phyloP scores from a whole-genome alignment of 2,888 invertebrate species.

The Orchesellides sinensis region DNA sequence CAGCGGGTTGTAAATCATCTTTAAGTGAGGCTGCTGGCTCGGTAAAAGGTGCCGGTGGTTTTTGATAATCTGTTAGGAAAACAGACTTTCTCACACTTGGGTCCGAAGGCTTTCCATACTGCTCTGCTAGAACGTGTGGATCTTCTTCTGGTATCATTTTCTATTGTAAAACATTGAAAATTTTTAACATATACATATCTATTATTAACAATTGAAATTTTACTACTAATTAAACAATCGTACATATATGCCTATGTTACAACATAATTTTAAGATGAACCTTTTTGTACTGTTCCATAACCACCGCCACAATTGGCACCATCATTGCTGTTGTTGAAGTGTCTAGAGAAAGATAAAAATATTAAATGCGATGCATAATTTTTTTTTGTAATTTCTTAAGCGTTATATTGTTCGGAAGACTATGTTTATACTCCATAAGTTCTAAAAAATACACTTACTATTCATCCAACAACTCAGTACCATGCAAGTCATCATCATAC shows the following conservation, averaged over 20 bases:
- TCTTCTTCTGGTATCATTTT: conserved; percentile 17
- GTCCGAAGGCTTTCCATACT: not conserved
- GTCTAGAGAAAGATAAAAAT: too few species aligned
- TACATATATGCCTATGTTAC: not conserved
- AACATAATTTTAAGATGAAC: conserved; percentile 10
- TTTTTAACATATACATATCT: not conserved
- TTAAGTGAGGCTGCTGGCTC: not conserved
- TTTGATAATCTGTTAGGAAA: not conserved
- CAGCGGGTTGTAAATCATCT: not conserved
- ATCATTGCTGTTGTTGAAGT: conserved; percentile 72
- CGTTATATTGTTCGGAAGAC: not conserved
- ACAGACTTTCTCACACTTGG: too few species aligned
- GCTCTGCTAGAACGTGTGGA: not conserved
- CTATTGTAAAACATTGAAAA: conserved; percentile 1
- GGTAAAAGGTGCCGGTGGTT: not conserved
- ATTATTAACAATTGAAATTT: not conserved
- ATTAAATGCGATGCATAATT: too few species aligned
- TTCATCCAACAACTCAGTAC: conserved; percentile 98
- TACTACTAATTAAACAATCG: too few species aligned
- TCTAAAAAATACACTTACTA: conserved; percentile 83
- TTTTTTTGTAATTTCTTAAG: not conserved
- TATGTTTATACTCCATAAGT: not conserved
- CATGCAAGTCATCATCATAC: conserved; percentile 92
- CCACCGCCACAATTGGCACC: conserved; percentile 68
- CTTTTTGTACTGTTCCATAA: conserved; percentile 66